Conservation (phyloP, 2,113 vertebrate genomes). For the Chinchilla lanigera region DNA sequence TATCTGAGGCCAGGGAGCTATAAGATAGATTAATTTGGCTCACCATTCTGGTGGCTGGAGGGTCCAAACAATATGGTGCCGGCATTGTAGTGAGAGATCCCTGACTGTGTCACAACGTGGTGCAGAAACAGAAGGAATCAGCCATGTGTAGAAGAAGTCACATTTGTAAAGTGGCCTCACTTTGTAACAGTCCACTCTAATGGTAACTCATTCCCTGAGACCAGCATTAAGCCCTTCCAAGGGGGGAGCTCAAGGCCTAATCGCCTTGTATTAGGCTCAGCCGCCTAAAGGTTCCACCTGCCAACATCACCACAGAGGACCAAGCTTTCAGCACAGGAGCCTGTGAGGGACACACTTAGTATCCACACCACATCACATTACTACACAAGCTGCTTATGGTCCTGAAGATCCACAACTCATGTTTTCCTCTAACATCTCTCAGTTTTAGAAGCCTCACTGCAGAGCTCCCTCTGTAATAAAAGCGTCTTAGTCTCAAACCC, state of each 20-base stretch:
- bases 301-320: no score
- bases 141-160: background rate
- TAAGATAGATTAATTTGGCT: background rate
- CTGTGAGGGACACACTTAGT: background rate
- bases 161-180: no score
- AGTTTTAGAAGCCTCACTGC: background rate
- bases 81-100: background rate
- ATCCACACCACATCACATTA: no score
- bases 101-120: background rate
- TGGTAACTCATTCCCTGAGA: background rate
- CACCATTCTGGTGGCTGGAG: background rate
- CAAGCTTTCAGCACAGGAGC: background rate
- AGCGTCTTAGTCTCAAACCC: background rate
- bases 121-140: background rate
- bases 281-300: background rate
- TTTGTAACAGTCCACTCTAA: background rate
- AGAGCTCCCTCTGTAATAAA: background rate
- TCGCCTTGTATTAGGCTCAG: background rate
- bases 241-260: background rate
- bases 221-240: background rate
- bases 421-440: background rate
- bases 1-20: background rate
- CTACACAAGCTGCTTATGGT: background rate
- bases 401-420: background rate
- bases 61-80: background rate